Evolutionary conservation across 2,113 vertebrate genomes (phyloP), one percentile per base, ranked within the genome.

Genomic region (Ctenomys sociabilis): DNA sequence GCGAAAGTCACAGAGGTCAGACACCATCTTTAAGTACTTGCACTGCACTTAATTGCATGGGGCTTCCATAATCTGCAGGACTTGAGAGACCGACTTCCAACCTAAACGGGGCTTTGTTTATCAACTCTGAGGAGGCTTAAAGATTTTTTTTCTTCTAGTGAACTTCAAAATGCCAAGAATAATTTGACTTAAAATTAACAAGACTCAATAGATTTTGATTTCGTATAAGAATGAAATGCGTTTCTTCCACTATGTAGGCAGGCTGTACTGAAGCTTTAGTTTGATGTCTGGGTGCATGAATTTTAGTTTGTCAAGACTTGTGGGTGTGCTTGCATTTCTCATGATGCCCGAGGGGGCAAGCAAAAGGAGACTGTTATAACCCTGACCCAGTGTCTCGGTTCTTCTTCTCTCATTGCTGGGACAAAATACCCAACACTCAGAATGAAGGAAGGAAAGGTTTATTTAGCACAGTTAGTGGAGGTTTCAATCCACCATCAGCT

Each of bases 141-240:
- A 37, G 16, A 61, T 81, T 49, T 40, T 49, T 40, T 81, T 93
- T 91, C 30, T 85, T 75, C 32, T 52, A 40, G 26, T 75, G 63
- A 95, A 78, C 40, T 92, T 95, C 83, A 82, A 91, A 96, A 93
- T 83, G 86, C 70, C 89, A 83, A 72, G 63, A 95, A 85, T 45
- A 95, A 92, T 52, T 92, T 26, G 63, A 72, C 93, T 95, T 95
- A 78, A 94, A 61, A 93, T 94, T 66, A 78, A 78, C 35, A 93
- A 85, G 12, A 26, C 61, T 40, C 45, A 26, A 24, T 57, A 73
- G 43, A 1, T 73, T 92, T 82, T 54, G 32, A 61, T 72, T 89
- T 35, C 19, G 7, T 73, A n/a, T 54, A 86, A 94, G 72, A 78
- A 72, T 37, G 75, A 73, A 85, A 81, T 85, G 72, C 61, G 75